Base-by-base conservation (phyloP, 2,797 vertebrate genomes). In the Synanceia verrucosa region DNA sequence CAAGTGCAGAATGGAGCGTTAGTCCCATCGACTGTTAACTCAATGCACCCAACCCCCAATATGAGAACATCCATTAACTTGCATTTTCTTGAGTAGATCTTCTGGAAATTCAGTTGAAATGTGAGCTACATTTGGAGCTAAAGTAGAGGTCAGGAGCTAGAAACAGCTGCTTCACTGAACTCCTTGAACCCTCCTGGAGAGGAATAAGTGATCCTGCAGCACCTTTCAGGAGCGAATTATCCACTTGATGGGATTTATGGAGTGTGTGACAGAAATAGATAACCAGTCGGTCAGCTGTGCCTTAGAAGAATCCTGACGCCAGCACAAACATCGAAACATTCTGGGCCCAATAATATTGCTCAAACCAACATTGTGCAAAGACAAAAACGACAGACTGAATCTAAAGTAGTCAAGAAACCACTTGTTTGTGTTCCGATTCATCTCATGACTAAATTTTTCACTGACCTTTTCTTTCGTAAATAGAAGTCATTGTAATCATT, bases 381-480 rank as follows among this genome's bases (percentile, higher is more conserved):
- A 31, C 37, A 52, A 37, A 52, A 59, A 68, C 24, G 43, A 47
- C 5, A 63, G 24, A 31, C 29, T 52, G 8, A 21, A 64, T 29
- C 59, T 31, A 75, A 64, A 76, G 60, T 12, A n/a, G 39, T 18
- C 36, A 55, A 33, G 51, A 48, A 70, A 44, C 12, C 8, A 14
- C 69, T 65, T 81, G 70, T 81, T 84, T 82, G 47, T 52, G 48
- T 72, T 82, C 9, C 28, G 63, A 13, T 31, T 63, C 43, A 81
- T 66, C 70, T 34, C 29, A n/a, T 26, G 12, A 26, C 59, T 33
- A 66, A 74, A 75, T 74, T 59, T 24, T 46, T 44, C 26, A 3
- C 36, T 19, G 53, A 65, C 61, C 63, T 60, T 52, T n/a, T 43
- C 46, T 28, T 61, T 50, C 73, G 62, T 71, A 76, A 63, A 73